Evolutionary conservation across 2,888 invertebrate species (phyloP), one percentile per base, ranked within the genome.

Genomic region (Halocaridina rubra): DNA sequence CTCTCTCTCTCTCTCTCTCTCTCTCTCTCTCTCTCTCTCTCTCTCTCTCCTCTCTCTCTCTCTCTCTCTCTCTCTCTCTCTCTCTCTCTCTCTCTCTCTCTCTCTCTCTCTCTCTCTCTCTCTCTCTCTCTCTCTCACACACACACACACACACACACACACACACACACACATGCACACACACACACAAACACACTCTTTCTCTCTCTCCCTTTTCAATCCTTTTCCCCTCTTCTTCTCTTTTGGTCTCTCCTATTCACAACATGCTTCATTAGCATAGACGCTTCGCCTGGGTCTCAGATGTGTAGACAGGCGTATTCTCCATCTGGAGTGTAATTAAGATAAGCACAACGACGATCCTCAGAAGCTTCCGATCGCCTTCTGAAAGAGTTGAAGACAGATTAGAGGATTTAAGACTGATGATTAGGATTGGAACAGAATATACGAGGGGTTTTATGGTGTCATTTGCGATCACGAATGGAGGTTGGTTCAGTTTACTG

Each of bases 11-110:
- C 46, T 46, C 46, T 61, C 61, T 13, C 10, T n/a, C 19, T n/a
- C 61, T 61, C 61, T 61, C 61, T 61, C 61, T 61, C 61, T 61
- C 61, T 61, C 61, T 61, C 61, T 61, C 61, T 61, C 61, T 61
- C 61, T 61, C 61, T 61, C 61, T 61, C 61, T 61, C 61, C 13
- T 13, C 13, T 39, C 39, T 39, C 39, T 39, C 39, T 39, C 39
- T 39, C 39, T 13, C 39, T 13, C 39, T 13, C 39, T 13, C 13
- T 13, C 13, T 13, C 13, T 13, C 13, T 13, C 13, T 13, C 13
- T 13, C 13, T 13, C 13, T 13, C 13, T 13, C 13, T 13, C 39
- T 13, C 39, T 13, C 39, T 13, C 13, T 13, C 13, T 13, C 13
- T 13, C 13, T 13, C 13, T 13, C 39, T 13, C 39, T 39, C 39